These are phyloP conservation scores for Cataglyphis hispanica DNA, from an alignment of 1,140 invertebrate species.

Conservation along the genomic window DNA sequence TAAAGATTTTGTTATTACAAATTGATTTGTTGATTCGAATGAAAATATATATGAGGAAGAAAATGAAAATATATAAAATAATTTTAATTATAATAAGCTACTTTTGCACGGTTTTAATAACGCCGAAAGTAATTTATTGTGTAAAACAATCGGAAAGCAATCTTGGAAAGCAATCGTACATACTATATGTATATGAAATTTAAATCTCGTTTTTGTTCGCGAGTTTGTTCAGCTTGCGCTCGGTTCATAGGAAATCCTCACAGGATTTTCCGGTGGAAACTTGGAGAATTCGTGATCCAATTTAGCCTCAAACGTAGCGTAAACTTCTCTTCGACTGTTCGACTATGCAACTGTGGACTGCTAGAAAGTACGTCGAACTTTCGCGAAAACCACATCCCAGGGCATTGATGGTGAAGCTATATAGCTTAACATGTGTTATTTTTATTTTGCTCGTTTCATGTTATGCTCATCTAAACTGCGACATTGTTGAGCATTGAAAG, in stretches of 20 bases:
- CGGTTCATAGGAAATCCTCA: constrained; percentile 66
- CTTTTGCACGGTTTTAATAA: too few relatives aligned
- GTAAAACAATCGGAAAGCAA: background rate
- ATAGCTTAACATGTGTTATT: constrained; percentile 45
- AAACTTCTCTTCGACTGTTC: constrained; percentile 61
- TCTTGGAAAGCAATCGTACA: background rate
- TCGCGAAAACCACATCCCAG: constrained; percentile 43
- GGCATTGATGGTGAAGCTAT: constrained; percentile 30
- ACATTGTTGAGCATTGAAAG: constrained; percentile 16
- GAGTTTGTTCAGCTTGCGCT: constrained; percentile 55
- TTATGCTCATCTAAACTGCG: background rate
- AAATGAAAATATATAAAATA: background rate
- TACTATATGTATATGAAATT: background rate
- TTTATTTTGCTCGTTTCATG: constrained; percentile 28
- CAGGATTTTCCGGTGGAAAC: constrained; percentile 59
- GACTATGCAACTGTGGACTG: constrained; percentile 49
- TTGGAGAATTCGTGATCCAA: constrained; percentile 58
- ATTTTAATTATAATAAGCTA: background rate
- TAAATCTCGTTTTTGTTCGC: constrained; percentile 44
- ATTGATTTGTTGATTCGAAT: background rate
- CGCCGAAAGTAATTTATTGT: constrained; percentile 16
- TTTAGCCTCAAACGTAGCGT: constrained; percentile 56
- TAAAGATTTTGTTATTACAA: background rate
- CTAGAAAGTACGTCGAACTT: constrained; percentile 53
- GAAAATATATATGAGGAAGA: background rate